Evolutionary conservation across 2,888 invertebrate genomes (phyloP), one percentile per base, ranked within the genome.

Genomic region (Dermolepida albohirtum): DNA sequence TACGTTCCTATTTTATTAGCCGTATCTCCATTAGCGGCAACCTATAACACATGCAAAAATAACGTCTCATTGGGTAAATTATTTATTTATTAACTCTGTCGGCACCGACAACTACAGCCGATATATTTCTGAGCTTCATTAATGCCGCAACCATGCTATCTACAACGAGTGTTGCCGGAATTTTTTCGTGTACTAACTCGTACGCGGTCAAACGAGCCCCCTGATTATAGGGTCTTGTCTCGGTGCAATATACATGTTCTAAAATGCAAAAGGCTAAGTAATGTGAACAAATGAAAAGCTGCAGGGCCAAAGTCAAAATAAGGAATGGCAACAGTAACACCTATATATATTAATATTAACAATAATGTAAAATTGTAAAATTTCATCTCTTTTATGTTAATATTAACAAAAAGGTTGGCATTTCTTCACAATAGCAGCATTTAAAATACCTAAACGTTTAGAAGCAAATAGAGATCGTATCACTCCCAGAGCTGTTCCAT

Each of bases 1-100:
- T 96, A 96, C 11, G 96, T 96, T 77, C 97, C 98, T 79, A 98
- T 97, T 88, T 99, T 99, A 82, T 99, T 99, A 0, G 98, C 98
- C 0, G 98, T 98, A 82, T 99, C 98, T 0, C 99, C 99, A 83
- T 99, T 99, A 1, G 92, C 90, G 11, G 95, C 96, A 39, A 97
- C 90, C 91, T 91, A 76, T 41, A 71, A 66, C 64, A 39, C 70
- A 29, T 11, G 34, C 12, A 41, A 51, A 62, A 49, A 59, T 62
- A 47, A 47, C 34, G 52, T 51, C 17, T 40, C 59, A 52, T 69
- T 54, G 11, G 47, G 14, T 41, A 63, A 41, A 59, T 65, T 7
- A 29, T 55, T 70, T 63, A 51, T 49, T 54, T 67, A 75, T 77
- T 81, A 78, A 94, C 96, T 81, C 98, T 88, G 82, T 99, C 99